Evolutionary conservation across 2,797 vertebrate genomes (phyloP).

Genomic region (Lepus townsendii): DNA sequence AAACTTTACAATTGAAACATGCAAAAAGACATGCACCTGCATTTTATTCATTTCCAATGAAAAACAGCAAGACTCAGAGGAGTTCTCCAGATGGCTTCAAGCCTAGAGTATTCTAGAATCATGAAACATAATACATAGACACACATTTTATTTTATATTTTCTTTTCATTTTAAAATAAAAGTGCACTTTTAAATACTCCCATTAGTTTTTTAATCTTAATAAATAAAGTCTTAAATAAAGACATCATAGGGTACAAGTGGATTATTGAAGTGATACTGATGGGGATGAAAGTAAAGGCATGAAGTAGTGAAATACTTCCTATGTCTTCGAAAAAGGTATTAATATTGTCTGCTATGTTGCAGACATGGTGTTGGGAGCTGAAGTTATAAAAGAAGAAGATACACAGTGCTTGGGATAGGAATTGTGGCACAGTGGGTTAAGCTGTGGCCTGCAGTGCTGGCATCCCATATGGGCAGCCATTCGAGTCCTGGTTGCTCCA

Average conservation of each 20-base stretch:
- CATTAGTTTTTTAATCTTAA: background rate
- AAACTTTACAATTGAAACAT: background rate
- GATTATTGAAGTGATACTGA: background rate
- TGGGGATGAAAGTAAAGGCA: background rate
- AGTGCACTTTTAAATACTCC: background rate
- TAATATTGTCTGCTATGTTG: accelerated
- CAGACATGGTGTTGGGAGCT: background rate
- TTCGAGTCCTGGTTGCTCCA: too few species aligned
- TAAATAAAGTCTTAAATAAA: background rate
- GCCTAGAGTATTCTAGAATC: constrained; percentile 4
- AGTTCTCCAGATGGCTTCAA: background rate
- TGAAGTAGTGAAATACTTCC: background rate
- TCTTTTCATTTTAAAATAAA: background rate
- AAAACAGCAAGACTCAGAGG: constrained; percentile 20
- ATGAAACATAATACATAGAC: background rate
- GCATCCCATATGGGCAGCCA: too few species aligned
- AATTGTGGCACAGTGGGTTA: too few species aligned
- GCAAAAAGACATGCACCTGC: background rate
- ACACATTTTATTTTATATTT: background rate
- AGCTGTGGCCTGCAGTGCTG: too few species aligned
- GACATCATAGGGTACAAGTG: background rate
- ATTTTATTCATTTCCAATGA: constrained; percentile 12
- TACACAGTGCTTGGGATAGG: too few species aligned
- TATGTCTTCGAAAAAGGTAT: background rate
- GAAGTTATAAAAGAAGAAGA: background rate